Percentiles rank a stretch among this genome's conserved stretches.
Conservation (phyloP, 1,140 invertebrate genomes). For the Procambarus virginalis region DNA sequence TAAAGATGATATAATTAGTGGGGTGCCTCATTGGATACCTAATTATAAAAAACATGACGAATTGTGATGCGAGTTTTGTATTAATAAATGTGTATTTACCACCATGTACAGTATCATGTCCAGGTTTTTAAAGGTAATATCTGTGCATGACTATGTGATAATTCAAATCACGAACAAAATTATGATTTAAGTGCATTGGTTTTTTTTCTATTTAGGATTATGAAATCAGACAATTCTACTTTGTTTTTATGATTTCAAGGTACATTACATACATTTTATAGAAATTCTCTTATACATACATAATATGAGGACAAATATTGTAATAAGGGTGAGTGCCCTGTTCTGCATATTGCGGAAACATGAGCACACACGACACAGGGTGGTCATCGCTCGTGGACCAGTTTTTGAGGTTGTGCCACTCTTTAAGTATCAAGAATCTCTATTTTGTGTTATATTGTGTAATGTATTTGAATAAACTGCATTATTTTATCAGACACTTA, state of each 20-base stretch:
- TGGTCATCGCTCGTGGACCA: too few relatives aligned
- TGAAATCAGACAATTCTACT: neutral
- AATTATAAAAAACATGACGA: conserved; percentile 12
- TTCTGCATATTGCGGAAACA: too few relatives aligned
- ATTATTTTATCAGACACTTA: too few relatives aligned
- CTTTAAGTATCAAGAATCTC: neutral
- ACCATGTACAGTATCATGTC: too few relatives aligned
- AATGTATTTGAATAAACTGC: too few relatives aligned
- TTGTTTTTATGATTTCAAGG: too few relatives aligned
- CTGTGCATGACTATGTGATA: neutral
- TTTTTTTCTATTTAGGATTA: neutral
- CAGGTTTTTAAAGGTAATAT: neutral
- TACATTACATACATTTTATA: too few relatives aligned
- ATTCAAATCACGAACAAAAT: neutral
- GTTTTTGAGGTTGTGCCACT: neutral
- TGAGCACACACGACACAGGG: too few relatives aligned
- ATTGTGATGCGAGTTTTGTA: conserved; percentile 14
- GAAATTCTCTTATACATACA: too few relatives aligned
- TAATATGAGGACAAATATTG: too few relatives aligned
- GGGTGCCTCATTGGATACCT: conserved; percentile 8
- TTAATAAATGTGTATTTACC: neutral
- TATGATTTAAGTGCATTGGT: neutral
- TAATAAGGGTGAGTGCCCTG: too few relatives aligned
- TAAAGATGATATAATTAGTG: conserved; percentile 15
- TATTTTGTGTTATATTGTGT: neutral